phyloP scores from a whole-genome alignment of 2,888 invertebrate genomes.

The Agrypnus murinus region DNA sequence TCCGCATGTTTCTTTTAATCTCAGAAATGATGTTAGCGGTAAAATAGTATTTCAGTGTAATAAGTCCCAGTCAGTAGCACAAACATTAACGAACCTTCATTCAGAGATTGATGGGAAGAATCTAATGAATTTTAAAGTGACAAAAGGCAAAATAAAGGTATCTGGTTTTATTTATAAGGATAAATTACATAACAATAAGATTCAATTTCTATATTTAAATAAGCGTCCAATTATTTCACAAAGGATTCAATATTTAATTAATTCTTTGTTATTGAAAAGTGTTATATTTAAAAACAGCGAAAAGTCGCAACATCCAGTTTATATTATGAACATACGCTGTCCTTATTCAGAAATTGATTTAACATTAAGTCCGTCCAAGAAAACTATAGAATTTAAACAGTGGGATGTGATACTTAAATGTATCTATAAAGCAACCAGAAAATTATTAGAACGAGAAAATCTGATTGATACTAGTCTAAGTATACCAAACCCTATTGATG shows the following conservation, averaged over 20 bases:
- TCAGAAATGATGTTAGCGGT: constrained; percentile 79
- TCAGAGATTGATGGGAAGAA: constrained; percentile 67
- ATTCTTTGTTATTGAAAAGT: constrained; percentile 64
- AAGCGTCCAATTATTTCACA: constrained; percentile 74
- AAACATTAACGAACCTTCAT: constrained; percentile 73
- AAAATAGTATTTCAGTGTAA: constrained; percentile 76
- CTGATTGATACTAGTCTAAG: background rate
- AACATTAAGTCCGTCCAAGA: constrained; percentile 72
- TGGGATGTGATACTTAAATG: constrained; percentile 70
- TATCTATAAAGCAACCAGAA: constrained; percentile 67
- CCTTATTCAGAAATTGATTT: constrained; percentile 73
- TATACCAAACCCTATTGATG: background rate
- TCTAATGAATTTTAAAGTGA: constrained; percentile 68
- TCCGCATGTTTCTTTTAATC: constrained; percentile 78
- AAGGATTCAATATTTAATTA: constrained; percentile 72
- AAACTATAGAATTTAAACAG: constrained; percentile 73
- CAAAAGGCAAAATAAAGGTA: constrained; percentile 72
- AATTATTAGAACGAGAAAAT: constrained; percentile 59
- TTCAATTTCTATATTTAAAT: constrained; percentile 81
- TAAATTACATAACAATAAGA: constrained; percentile 68
- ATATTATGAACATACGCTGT: constrained; percentile 74
- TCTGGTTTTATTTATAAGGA: constrained; percentile 76
- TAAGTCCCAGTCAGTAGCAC: constrained; percentile 74
- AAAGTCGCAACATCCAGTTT: constrained; percentile 68
- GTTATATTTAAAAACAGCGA: constrained; percentile 37